Evolutionary conservation across 2,888 invertebrate species (phyloP).

Genomic region (Baronia brevicornis): DNA sequence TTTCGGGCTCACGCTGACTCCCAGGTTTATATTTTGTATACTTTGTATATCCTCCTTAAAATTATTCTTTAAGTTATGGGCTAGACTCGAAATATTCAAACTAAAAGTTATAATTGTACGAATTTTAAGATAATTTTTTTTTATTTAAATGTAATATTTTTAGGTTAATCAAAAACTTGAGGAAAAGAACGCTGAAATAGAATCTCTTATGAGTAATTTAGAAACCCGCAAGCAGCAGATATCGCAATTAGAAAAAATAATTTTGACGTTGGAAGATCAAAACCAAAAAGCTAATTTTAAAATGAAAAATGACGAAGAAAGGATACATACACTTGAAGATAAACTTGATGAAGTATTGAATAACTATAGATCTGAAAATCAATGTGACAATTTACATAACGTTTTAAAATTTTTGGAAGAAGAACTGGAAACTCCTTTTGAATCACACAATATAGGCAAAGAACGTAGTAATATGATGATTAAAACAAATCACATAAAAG

Average conservation of each 20-base stretch:
- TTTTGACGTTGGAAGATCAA: slow-evolving; percentile 55
- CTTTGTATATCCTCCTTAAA: not conserved
- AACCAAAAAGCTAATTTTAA: slow-evolving; percentile 34
- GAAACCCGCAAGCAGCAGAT: slow-evolving; percentile 30
- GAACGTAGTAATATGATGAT: slow-evolving; percentile 17
- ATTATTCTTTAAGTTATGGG: too few species aligned
- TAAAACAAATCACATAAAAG: slow-evolving; percentile 8
- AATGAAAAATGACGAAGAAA: slow-evolving; percentile 45
- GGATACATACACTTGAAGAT: slow-evolving; percentile 37
- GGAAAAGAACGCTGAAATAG: slow-evolving; percentile 52
- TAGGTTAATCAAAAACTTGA: slow-evolving; percentile 43
- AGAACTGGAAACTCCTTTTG: slow-evolving; percentile 44
- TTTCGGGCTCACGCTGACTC: slow-evolving; percentile 42
- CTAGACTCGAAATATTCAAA: too few species aligned
- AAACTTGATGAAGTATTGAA: slow-evolving; percentile 38
- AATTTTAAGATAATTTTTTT: too few species aligned
- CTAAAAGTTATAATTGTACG: too few species aligned
- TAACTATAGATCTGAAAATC: slow-evolving; percentile 30
- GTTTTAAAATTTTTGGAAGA: slow-evolving; percentile 59
- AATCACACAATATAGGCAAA: slow-evolving; percentile 18
- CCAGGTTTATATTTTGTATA: slow-evolving; percentile 32
- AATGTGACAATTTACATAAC: slow-evolving; percentile 46
- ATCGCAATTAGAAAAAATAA: slow-evolving; percentile 52
- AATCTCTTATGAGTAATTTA: slow-evolving; percentile 33
- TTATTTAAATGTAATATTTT: slow-evolving; percentile 16